Evolutionary conservation across 2,113 vertebrate species (phyloP).

Genomic region (Eonycteris spelaea): DNA sequence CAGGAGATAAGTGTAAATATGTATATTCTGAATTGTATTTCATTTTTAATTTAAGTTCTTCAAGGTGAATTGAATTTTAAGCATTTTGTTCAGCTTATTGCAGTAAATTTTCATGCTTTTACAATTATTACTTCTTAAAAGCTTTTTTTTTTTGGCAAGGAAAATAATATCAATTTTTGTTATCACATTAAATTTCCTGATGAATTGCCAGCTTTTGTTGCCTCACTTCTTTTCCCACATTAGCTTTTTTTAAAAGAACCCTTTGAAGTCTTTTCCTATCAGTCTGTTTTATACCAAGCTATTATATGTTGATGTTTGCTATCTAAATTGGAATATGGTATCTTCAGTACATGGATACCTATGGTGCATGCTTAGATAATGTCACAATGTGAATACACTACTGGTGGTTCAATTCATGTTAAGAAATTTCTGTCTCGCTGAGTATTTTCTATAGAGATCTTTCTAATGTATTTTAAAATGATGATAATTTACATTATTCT

Average conservation of each 20-base stretch:
- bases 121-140: slow-evolving; percentile 34
- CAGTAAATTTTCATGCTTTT: not conserved
- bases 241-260: not conserved
- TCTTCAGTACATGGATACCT: not conserved
- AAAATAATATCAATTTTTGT: slow-evolving; percentile 29
- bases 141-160: slow-evolving; percentile 3
- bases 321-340: not conserved
- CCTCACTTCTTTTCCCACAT: not conserved
- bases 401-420: not conserved
- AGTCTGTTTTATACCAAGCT: slow-evolving; percentile 34
- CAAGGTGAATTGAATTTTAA: slow-evolving; percentile 20
- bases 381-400: not conserved
- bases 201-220: slow-evolving; percentile 25
- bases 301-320: not conserved
- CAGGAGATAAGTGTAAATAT: slow-evolving; percentile 2
- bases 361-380: not conserved
- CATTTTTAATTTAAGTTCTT: slow-evolving; percentile 54
- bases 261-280: not conserved
- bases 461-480: not conserved
- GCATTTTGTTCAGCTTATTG: slow-evolving; percentile 23
- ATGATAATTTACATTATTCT: not conserved
- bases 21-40: not conserved
- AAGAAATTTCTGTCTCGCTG: not conserved
- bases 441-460: not conserved
- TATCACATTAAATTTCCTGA: slow-evolving; percentile 25